Base-by-base conservation (phyloP, 2,797 vertebrate genomes). In the Amblyraja radiata region DNA sequence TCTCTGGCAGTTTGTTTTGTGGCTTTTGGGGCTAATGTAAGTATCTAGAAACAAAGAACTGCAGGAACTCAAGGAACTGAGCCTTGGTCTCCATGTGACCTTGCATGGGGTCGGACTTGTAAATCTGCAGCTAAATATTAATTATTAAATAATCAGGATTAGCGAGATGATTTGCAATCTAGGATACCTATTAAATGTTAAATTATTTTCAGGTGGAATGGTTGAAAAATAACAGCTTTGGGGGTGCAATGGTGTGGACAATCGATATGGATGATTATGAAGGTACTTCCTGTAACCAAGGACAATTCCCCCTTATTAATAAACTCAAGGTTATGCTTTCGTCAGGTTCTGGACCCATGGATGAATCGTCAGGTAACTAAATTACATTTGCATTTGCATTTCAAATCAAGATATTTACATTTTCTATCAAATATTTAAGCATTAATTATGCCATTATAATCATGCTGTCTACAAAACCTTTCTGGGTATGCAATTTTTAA, bases 191-290 rank as follows among this genome's bases (percentile, higher is more conserved):
- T 13, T 61, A 9, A 13, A 71, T n/a, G 79, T 7, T 58, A n/a
- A 25, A 0, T 46, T 68, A 54, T 83, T 63, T 94, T 88, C 32
- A 97, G 97, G 96, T 96, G 77, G 76, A 96, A 92, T 97, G 94
- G 94, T 93, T 97, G 94, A 96, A 93, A 94, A 79, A 94, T 83
- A 94, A 39, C 3, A 93, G 94, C 73, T 96, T 96, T 63, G 95
- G 94, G 86, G 95, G 95, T 80, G 95, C 95, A 95, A 95, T 95
- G 95, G 93, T 94, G 93, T 96, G 95, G 54, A 80, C 95, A 14
- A 93, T 97, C 94, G 97, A 97, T 94, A 94, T 97, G 94, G 97
- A 97, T 80, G 97, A 97, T 95, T 97, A 97, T 93, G n/a, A 39
- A 13, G 97, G 97, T 71, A 46, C 61, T 1, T 96, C 96, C 94